Evolutionary conservation across 2,113 vertebrate species (phyloP).

Genomic region (Ameiurus melas): DNA sequence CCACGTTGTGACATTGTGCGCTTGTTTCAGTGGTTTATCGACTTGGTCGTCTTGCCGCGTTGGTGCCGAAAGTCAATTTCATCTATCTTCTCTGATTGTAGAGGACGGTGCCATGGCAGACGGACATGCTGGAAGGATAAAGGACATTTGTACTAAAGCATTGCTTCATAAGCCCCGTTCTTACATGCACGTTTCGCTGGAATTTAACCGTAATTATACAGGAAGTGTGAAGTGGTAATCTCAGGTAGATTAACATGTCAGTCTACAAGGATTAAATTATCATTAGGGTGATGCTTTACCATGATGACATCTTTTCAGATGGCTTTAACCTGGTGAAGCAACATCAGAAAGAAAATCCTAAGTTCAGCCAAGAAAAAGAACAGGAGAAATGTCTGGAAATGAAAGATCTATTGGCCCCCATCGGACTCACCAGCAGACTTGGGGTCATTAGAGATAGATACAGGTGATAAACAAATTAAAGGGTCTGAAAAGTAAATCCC

Average conservation of each 20-base stretch:
- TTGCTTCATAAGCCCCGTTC: neutral
- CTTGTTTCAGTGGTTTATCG: neutral
- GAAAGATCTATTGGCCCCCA: neutral
- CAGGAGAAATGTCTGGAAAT: neutral
- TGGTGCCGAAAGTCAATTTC: neutral
- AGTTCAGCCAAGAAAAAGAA: neutral
- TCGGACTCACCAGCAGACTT: neutral
- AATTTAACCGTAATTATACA: constrained; percentile 13
- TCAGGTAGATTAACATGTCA: constrained; percentile 8
- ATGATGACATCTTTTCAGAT: neutral
- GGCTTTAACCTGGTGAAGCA: neutral
- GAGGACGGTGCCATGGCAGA: constrained; percentile 48
- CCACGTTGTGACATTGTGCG: neutral
- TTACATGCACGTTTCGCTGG: too few relatives aligned
- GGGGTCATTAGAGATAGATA: neutral
- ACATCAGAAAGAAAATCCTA: neutral
- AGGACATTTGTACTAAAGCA: neutral
- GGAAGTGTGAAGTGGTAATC: neutral
- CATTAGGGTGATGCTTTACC: neutral
- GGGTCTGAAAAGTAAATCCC: neutral
- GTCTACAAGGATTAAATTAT: neutral
- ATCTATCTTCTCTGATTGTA: neutral
- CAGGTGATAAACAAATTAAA: neutral
- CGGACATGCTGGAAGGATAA: constrained; percentile 44
- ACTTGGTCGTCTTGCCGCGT: neutral